Evolutionary conservation across 1,140 invertebrate species (phyloP), one percentile per base, ranked within the genome.

Genomic region (Thaumatotibia leucotreta): DNA sequence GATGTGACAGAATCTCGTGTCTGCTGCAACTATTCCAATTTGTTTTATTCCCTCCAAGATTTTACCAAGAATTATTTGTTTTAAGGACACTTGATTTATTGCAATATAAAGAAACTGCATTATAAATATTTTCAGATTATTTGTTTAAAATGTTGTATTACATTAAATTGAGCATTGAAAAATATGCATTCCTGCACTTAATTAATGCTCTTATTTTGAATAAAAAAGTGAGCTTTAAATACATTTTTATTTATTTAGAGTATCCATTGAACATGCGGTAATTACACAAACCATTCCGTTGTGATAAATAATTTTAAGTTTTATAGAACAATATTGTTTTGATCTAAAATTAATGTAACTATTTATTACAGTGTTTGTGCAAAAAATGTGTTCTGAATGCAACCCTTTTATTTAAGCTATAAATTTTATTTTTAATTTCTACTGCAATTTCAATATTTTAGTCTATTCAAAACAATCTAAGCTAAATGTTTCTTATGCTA

Each of bases 241-340:
- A 31, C 29, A 50, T 33, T 31, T 39, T 69, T 75, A 68, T 77
- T 75, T 75, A 77, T 75, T 75, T 69, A 79, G 66, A 70, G 73
- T 50, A 67, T 61, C 23, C 20, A 61, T 17, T 58, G 22, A 65
- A 31, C 20, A 80, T 79, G 77, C 76, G 80, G 78, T 74, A 84
- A n/a, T n/a, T n/a, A 79, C 79, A 84, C 80, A 84, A 86, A 86
- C 83, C 79, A 83, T 76, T 86, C 79, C 83, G 80, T 89, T 89
- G 87, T 89, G 87, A 89, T 89, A 89, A 79, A 84, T 89, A 85
- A 86, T 86, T 88, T 80, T 88, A 88, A 89, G 84, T 82, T 80
- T 72, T 68, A 58, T 69, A 77, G 67, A 72, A 74, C 66, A 72
- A 74, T 70, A 64, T 67, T 65, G 27, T 68, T 63, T 64, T 50